These are phyloP conservation scores for Eulemur rubriventer DNA, from an alignment of 2,797 vertebrate genomes.

Conservation along the genomic window DNA sequence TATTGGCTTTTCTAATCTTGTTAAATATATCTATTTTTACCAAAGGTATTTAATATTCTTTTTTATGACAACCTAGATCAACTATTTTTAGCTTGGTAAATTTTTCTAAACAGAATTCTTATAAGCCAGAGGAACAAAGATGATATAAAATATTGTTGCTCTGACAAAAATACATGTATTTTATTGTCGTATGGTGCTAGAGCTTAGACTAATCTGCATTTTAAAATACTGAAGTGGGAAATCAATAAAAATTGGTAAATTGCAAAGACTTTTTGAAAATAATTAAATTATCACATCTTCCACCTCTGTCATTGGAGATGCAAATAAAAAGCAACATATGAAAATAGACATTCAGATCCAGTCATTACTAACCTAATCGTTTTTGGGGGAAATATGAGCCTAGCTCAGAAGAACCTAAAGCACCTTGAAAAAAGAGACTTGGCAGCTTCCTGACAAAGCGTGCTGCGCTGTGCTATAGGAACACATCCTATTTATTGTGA, in stretches of 20 bases:
- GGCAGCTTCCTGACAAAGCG: not conserved
- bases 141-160: slow-evolving; percentile 76
- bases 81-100: slow-evolving; percentile 87
- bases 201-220: slow-evolving; percentile 68
- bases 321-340: not conserved
- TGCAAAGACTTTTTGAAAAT: not conserved
- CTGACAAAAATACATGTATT: slow-evolving; percentile 73
- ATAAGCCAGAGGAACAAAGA: slow-evolving; percentile 79
- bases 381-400: not conserved
- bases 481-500: slow-evolving; percentile 76
- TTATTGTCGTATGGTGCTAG: slow-evolving; percentile 80
- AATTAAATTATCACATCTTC: slow-evolving; percentile 57
- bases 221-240: slow-evolving; percentile 60
- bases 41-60: slow-evolving; percentile 92
- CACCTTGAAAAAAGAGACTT: slow-evolving; percentile 28
- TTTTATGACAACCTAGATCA: slow-evolving; percentile 87
- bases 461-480: slow-evolving; percentile 11
- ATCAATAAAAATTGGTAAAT: slow-evolving; percentile 61
- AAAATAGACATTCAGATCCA: not conserved
- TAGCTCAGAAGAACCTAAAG: slow-evolving; percentile 54
- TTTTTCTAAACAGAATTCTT: slow-evolving; percentile 84
- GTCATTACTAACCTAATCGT: not conserved
- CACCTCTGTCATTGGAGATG: slow-evolving; percentile 50
- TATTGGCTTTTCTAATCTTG: slow-evolving; percentile 90
- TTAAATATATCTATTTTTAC: slow-evolving; percentile 92